Base-by-base conservation (phyloP, 2,888 invertebrate genomes). In the Leucoma salicis region DNA sequence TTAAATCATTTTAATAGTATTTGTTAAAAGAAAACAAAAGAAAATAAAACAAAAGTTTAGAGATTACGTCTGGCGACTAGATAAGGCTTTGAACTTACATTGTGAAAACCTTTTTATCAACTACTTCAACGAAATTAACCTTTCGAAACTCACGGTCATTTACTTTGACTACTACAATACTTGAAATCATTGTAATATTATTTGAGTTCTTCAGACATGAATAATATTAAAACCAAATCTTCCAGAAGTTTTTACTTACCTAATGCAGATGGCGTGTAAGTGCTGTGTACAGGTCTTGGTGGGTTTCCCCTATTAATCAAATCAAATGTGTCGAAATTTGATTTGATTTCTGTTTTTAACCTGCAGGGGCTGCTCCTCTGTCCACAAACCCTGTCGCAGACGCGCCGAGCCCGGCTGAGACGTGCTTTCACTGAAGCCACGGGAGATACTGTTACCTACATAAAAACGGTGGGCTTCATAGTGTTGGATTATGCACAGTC, bases 381-480 rank as follows among this genome's bases (percentile, higher is more conserved):
- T 91, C 95, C 96, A 78, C 95, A 95, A 91, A 95, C 95, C 84
- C 93, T 96, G 93, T 94, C 96, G 91, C 95, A 96, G 92, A 94
- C 94, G 78, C 94, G 96, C 78, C 93, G 96, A 74, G 93, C 95
- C 81, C 93, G 95, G 77, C 93, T 96, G 88, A 93, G 96, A 87
- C 93, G 96, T 81, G 96, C 96, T 78, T 95, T 95, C 91, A 96
- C 96, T 82, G 95, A 96, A 90, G 95, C 95, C 73, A 95, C 95
- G 82, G 94, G 95, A 83, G 95, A 96, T 91, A 95, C 95, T 75
- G 93, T 95, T 90, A 94, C 93, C 93, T 95, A 94, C 94, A 95
- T 95, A 91, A 95, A 94, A 94, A 95, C 95, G 95, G 95, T 95
- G 94, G 91, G 92, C 81, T 74, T 73, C 70, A 70, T 73, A 63